Percentiles rank a stretch among this genome's conserved stretches.
Conservation (phyloP, 2,888 invertebrate species). For the Acleris literana region DNA sequence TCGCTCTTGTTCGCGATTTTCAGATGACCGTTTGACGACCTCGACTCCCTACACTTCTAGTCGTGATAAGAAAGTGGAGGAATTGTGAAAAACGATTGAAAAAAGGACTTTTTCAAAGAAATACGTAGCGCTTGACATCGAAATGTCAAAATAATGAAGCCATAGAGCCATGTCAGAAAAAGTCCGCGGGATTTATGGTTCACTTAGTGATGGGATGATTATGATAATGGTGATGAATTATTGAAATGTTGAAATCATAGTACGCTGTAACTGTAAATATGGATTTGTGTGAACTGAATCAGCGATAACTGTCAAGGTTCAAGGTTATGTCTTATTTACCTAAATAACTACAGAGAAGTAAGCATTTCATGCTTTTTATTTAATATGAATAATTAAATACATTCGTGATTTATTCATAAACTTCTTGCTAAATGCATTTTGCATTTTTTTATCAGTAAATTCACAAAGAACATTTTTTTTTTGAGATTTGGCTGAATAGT, state of each 20-base stretch:
- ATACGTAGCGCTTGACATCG: slow-evolving; percentile 83
- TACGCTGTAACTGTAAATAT: no score
- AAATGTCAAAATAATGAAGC: slow-evolving; percentile 84
- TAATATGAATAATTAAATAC: neutral
- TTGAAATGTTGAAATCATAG: neutral
- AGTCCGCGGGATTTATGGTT: slow-evolving; percentile 69
- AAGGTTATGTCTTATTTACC: neutral
- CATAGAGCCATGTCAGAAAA: slow-evolving; percentile 81
- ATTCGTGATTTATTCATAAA: neutral
- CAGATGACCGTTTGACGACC: slow-evolving; percentile 46
- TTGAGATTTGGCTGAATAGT: no score
- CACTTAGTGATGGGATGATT: slow-evolving; percentile 27
- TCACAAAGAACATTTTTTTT: neutral
- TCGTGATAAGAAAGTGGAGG: slow-evolving; percentile 60
- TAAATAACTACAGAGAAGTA: neutral
- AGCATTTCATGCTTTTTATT: neutral
- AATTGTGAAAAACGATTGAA: slow-evolving; percentile 60
- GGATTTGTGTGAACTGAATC: no score
- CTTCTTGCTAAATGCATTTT: no score
- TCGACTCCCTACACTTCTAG: slow-evolving; percentile 51
- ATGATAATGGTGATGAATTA: neutral
- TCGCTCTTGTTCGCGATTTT: slow-evolving; percentile 54
- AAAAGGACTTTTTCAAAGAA: slow-evolving; percentile 72
- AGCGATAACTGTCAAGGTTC: no score
- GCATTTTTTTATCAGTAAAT: neutral